A percentile compares a stretch with the other conserved stretches of the same genome.
Evolutionary conservation across 2,113 vertebrate genomes (phyloP).

Genomic region (Tonatia bakeri): DNA sequence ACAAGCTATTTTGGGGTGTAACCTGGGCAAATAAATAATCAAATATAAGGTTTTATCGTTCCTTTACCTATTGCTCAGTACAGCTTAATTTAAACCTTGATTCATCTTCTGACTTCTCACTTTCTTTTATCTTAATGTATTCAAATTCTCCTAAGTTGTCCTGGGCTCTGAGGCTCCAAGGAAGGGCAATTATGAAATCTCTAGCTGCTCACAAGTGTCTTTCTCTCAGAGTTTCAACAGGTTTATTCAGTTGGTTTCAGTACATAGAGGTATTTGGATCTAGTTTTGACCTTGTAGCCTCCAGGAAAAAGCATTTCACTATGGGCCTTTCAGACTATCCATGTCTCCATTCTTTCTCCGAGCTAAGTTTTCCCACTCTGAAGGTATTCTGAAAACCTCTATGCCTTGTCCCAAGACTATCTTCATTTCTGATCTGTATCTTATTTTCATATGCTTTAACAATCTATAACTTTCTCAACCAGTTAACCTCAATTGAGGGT

Average conservation of each 20-base stretch:
- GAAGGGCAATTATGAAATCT: not conserved
- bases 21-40: not conserved
- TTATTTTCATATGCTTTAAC: not conserved
- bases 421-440: not conserved
- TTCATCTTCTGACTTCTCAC: not conserved
- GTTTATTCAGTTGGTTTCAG: not conserved
- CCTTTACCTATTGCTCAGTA: not conserved
- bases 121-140: not conserved
- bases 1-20: not conserved
- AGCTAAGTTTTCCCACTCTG: not conserved
- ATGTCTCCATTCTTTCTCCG: not conserved
- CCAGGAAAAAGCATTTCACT: not conserved
- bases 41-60: not conserved
- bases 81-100: not conserved
- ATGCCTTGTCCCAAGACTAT: not conserved
- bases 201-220: not conserved
- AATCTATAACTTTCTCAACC: not conserved
- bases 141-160: not conserved
- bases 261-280: not conserved
- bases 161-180: not conserved
- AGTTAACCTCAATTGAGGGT: not conserved
- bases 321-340: not conserved
- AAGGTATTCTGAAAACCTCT: not conserved
- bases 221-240: not conserved
- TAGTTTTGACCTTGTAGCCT: not conserved